These are phyloP conservation scores for Apamea epomidion DNA, from an alignment of 2,888 invertebrate species.

Conservation along the genomic window DNA sequence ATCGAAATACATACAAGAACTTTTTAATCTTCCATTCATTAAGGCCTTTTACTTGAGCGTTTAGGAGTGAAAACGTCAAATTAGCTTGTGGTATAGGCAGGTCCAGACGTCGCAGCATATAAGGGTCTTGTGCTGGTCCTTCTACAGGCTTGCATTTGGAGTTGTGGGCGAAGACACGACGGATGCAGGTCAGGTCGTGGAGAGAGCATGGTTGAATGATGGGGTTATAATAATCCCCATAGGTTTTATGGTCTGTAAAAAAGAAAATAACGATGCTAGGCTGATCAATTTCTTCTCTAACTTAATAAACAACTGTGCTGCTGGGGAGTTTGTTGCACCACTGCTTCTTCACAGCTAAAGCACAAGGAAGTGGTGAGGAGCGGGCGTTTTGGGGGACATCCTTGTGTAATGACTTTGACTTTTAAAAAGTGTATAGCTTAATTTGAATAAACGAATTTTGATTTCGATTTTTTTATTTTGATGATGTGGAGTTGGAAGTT, in stretches of 20 bases:
- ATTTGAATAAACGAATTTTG: too few species aligned
- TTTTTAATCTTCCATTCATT: conserved; percentile 44
- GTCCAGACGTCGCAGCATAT: conserved; percentile 28
- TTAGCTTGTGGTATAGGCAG: conserved; percentile 46
- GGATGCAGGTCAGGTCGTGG: conserved; percentile 64
- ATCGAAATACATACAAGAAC: conserved; percentile 38
- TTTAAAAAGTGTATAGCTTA: too few species aligned
- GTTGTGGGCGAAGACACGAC: conserved; percentile 58
- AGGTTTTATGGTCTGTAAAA: conserved; percentile 4
- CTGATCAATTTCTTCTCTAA: too few species aligned
- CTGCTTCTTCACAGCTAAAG: too few species aligned
- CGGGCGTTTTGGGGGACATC: too few species aligned
- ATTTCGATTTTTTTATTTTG: too few species aligned
- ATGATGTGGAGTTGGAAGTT: too few species aligned
- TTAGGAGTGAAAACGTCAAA: conserved; percentile 34
- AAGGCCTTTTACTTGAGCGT: conserved; percentile 44
- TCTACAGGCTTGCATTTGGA: conserved; percentile 58
- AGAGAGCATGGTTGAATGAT: conserved; percentile 59
- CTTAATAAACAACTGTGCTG: too few species aligned
- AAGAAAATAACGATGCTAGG: too few species aligned
- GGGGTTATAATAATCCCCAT: neutral
- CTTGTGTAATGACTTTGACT: too few species aligned
- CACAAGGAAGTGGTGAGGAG: too few species aligned
- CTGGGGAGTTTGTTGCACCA: too few species aligned
- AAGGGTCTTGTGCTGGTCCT: conserved; percentile 62